Percentiles rank a stretch among this genome's conserved stretches.
phyloP scores from a whole-genome alignment of 2,797 vertebrate genomes.

The Tapera naevia region DNA sequence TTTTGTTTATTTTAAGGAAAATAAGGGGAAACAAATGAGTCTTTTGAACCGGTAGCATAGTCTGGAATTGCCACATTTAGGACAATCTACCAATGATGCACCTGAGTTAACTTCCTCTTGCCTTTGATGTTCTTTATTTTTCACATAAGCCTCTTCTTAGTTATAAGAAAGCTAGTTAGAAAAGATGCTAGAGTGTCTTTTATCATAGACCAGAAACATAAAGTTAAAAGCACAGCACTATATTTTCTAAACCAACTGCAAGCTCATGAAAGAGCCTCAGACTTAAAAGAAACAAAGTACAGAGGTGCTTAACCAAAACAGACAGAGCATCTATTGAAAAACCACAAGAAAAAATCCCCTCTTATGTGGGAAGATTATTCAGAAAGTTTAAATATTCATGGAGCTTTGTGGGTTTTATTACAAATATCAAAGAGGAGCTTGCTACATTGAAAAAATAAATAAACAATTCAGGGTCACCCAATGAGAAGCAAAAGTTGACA shows the following conservation, averaged over 20 bases:
- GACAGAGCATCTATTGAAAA: conserved; percentile 35
- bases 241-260: conserved; percentile 61
- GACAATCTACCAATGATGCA: background rate
- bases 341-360: conserved; percentile 46
- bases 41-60: background rate
- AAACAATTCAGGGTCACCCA: background rate
- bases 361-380: conserved; percentile 58
- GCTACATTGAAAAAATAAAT: background rate
- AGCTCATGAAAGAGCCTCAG: conserved; percentile 16
- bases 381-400: conserved; percentile 12
- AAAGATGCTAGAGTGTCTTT: conserved; percentile 51
- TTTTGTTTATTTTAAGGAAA: background rate
- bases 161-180: conserved; percentile 12
- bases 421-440: conserved; percentile 42
- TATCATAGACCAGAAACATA: conserved; percentile 55
- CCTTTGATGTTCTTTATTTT: conserved; percentile 60
- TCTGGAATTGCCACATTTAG: conserved; percentile 27
- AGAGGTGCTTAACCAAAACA: conserved; percentile 15
- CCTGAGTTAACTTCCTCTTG: conserved; percentile 19
- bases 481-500: background rate
- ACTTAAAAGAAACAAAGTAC: conserved; percentile 52
- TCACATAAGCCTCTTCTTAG: conserved; percentile 4
- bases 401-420: conserved; percentile 6
- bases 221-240: conserved; percentile 52
- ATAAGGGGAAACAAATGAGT: background rate